A percentile compares a stretch with the other conserved stretches of the same genome.
These are phyloP conservation scores for Acanthosoma haemorrhoidale DNA, from an alignment of 2,888 invertebrate species.

Conservation along the genomic window DNA sequence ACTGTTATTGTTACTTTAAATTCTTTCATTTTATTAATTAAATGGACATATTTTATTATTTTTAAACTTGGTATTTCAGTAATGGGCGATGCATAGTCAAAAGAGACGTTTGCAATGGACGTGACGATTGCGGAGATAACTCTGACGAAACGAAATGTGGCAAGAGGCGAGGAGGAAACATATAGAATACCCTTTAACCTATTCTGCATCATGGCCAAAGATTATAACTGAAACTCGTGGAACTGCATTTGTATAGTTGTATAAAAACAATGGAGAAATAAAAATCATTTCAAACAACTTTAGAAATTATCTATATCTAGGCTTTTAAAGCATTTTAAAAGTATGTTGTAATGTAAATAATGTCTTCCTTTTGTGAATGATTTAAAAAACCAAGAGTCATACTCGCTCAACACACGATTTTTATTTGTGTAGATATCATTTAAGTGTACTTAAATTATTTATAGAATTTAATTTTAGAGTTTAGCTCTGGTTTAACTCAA, in stretches of 20 bases:
- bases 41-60: background rate
- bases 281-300: background rate
- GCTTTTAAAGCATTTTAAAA: constrained; percentile 8
- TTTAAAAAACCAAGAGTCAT: constrained; percentile 15
- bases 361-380: constrained; percentile 17
- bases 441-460: constrained; percentile 28
- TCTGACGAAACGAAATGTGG: constrained; percentile 38
- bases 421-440: constrained; percentile 16
- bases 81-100: constrained; percentile 38
- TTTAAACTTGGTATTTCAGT: constrained; percentile 31
- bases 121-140: constrained; percentile 39
- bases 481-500: background rate
- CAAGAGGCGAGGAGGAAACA: constrained; percentile 16
- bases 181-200: constrained; percentile 1
- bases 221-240: constrained; percentile 13
- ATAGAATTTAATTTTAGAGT: background rate
- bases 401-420: constrained; percentile 8
- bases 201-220: constrained; percentile 25
- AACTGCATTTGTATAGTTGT: constrained; percentile 6
- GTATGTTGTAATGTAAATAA: constrained; percentile 23
- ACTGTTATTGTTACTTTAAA: background rate
- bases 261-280: background rate
- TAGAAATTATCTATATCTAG: constrained; percentile 12
- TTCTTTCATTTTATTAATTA: background rate
- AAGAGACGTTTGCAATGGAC: constrained; percentile 38